Evolutionary conservation across 1,140 invertebrate genomes (phyloP), one percentile per base, ranked within the genome.

Genomic region (Drosophila nikananu): DNA sequence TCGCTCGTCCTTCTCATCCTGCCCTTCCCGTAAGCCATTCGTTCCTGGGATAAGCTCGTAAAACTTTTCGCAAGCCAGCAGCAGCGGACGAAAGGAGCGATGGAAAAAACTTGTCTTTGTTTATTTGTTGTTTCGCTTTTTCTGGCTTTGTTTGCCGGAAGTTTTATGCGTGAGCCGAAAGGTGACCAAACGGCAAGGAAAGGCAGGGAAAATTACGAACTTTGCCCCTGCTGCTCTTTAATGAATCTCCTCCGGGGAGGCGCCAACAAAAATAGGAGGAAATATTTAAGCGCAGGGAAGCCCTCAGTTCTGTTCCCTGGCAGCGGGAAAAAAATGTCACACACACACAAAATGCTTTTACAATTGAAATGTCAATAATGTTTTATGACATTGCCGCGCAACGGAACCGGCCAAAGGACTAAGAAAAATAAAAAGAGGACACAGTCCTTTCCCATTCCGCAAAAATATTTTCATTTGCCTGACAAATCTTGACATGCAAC

Each of bases 311-410:
- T 21, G 51, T 21, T 9, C 35, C 32, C 44, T 72, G 65, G 42
- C 51, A n/a, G 52, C 17, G 21, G 23, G 37, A 39, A 64, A 77
- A 77, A 77, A 77, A 77, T 67, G 65, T 83, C 62, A 65, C 46
- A 49, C 44, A 49, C 44, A 75, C 81, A 83, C 77, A 83, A 80
- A 87, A 81, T 61, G 64, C 64, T 84, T 80, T 70, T 79, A 80
- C 81, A 86, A 89, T 90, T 89, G 86, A 89, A 90, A 89, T 90
- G 86, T 86, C 86, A 90, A 89, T 89, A 89, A 90, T 89, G 78
- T 89, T 89, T 89, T 90, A 90, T 81, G 81, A 76, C 78, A 86
- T 78, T 83, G 84, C 71, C 78, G 63, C 48, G 66, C 23, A 71
- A 80, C 52, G 32, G 52, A 78, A 74, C 23, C 72, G 61, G 81